Conservation (phyloP, 2,888 invertebrate species). For the Archips crataeganus region DNA sequence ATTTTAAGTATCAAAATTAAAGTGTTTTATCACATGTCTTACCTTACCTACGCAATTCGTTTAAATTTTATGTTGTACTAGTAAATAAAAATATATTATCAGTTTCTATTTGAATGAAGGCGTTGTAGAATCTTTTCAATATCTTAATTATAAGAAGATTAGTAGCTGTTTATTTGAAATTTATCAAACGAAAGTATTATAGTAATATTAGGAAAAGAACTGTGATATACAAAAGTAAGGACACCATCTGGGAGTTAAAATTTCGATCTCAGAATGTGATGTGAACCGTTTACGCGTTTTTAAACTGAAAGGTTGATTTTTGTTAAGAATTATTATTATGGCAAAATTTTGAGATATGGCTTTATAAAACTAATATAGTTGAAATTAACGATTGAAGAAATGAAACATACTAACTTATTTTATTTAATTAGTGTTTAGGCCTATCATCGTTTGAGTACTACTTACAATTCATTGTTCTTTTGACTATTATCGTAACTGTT, state of each 20-base stretch:
- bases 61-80: slow-evolving; percentile 45
- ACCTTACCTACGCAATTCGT: slow-evolving; percentile 40
- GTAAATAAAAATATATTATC: slow-evolving; percentile 48
- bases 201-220: slow-evolving; percentile 78
- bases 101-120: slow-evolving; percentile 62
- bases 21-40: slow-evolving; percentile 47
- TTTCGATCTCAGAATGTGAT: slow-evolving; percentile 78
- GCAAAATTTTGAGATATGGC: slow-evolving; percentile 15
- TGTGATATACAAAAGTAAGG: slow-evolving; percentile 81
- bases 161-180: slow-evolving; percentile 40
- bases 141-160: slow-evolving; percentile 49
- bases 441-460: neutral
- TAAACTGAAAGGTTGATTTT: slow-evolving; percentile 52
- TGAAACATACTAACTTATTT: slow-evolving; percentile 1
- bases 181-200: slow-evolving; percentile 77
- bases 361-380: neutral
- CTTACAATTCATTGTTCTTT: neutral
- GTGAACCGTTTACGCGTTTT: slow-evolving; percentile 57
- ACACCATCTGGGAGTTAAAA: slow-evolving; percentile 76
- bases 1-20: slow-evolving; percentile 53
- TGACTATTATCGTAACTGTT: neutral
- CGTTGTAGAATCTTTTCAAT: slow-evolving; percentile 64
- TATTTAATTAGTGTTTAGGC: slow-evolving; percentile 1
- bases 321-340: slow-evolving; percentile 17
- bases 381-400: neutral